Evolutionary conservation across 1,140 invertebrate genomes (phyloP), one percentile per base, ranked within the genome.

Genomic region (Whitmania pigra): DNA sequence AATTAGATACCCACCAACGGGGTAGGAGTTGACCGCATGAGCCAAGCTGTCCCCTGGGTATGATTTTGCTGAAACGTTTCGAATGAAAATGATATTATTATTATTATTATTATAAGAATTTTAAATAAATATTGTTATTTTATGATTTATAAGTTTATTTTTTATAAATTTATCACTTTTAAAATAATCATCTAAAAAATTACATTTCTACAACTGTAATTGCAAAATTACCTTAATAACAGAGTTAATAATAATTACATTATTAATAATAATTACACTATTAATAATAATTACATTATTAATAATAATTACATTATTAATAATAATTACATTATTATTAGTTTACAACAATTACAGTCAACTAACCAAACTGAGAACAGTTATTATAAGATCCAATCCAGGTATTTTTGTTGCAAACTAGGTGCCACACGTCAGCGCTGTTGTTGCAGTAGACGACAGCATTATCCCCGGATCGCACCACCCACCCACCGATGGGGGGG

Each of bases 341-440:
- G n/a, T n/a, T n/a, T n/a, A n/a, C n/a, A n/a, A 60, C 55, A 60
- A 60, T 22, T 27, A 27, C 17, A 15, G 22, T 13, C 18, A 25
- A 22, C 57, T 63, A 63, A 63, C 57, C 57, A 15, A 18, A 22
- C 0, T 63, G 22, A n/a, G 69, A 69, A 57, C 72, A 72, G 66
- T 72, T 72, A 20, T 69, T 27, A 66, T 67, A 72, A 20, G 22
- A 36, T 31, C 71, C 71, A n/a, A 60, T 49, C 71, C 71, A 71
- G 20, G 18, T 29, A 29, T 57, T 54, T 66, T 25, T 53, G 31
- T 22, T 60, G 31, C 71, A 71, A 15, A 63, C 55, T 7, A 71
- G 71, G 54, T 71, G 71, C 71, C 71, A 71, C 0, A 60, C 43
- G 15, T 71, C 71, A 22, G 71, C 53, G 15, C 53, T 54, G 53